Conservation (phyloP, 2,888 invertebrate genomes). For the Watsonalla binaria region DNA sequence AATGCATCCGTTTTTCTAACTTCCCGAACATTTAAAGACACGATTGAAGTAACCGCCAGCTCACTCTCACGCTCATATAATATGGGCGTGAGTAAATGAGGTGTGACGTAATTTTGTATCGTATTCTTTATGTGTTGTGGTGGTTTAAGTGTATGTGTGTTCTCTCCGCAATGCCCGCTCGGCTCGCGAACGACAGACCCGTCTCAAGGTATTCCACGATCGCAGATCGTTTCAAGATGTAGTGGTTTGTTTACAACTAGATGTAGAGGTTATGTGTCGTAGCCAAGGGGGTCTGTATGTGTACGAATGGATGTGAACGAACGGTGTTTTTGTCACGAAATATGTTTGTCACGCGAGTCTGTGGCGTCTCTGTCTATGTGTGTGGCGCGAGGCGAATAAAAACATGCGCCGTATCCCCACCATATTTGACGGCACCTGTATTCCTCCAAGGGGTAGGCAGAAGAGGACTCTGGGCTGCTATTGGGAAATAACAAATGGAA, state of each 20-base stretch:
- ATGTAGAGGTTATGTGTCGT: constrained; percentile 74
- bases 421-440: too few relatives aligned
- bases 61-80: neutral
- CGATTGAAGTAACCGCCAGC: neutral
- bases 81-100: neutral
- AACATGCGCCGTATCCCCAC: too few relatives aligned
- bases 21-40: constrained; percentile 25
- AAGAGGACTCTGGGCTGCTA: too few relatives aligned
- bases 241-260: constrained; percentile 65
- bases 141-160: constrained; percentile 78
- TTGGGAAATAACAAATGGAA: too few relatives aligned
- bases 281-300: constrained; percentile 77
- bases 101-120: neutral
- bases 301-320: constrained; percentile 49
- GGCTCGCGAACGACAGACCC: constrained; percentile 81
- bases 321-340: constrained; percentile 48
- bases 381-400: too few relatives aligned
- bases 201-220: constrained; percentile 71
- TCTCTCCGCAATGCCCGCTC: constrained; percentile 82
- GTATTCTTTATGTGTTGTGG: neutral
- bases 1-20: constrained; percentile 80
- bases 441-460: too few relatives aligned
- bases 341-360: neutral
- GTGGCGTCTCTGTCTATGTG: too few relatives aligned
- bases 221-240: constrained; percentile 40